These are phyloP conservation scores for Pristiophorus japonicus DNA, from an alignment of 2,113 vertebrate genomes.

Conservation along the genomic window DNA sequence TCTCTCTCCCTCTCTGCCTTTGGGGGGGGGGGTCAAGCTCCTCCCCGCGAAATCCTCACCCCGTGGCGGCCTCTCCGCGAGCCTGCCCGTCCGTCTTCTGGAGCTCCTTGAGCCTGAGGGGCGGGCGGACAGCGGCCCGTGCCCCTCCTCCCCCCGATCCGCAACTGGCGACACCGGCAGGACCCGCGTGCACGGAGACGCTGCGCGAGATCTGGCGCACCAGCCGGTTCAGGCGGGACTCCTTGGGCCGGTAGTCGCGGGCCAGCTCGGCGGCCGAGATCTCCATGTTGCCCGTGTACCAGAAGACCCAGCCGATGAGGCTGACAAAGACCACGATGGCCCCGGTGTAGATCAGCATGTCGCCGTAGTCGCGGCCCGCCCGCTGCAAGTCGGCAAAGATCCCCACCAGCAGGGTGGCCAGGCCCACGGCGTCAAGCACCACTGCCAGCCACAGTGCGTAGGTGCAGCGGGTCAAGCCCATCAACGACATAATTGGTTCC, in stretches of 20 bases:
- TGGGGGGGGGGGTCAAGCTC: too few relatives aligned
- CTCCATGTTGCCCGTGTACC: conserved; percentile 87
- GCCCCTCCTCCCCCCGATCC: too few relatives aligned
- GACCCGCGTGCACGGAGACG: not conserved
- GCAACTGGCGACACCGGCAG: too few relatives aligned
- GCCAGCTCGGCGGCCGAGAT: conserved; percentile 55
- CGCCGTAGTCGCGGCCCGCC: conserved; percentile 70
- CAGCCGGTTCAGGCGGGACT: conserved; percentile 42
- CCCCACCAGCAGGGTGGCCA: conserved; percentile 63
- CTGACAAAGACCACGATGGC: conserved; percentile 72
- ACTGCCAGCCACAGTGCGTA: conserved; percentile 69
- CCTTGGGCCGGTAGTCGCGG: conserved; percentile 52
- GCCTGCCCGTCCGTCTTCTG: too few relatives aligned
- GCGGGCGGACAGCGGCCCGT: too few relatives aligned
- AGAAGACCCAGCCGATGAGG: conserved; percentile 77
- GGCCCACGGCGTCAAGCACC: conserved; percentile 69
- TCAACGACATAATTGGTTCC: conserved; percentile 46
- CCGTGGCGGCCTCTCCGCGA: too few relatives aligned
- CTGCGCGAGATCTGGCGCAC: not conserved
- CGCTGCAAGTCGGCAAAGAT: conserved; percentile 72
- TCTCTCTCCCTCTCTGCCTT: too few relatives aligned
- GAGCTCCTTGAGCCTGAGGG: too few relatives aligned
- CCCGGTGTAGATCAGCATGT: conserved; percentile 75
- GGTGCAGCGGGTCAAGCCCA: conserved; percentile 70
- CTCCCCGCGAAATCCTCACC: too few relatives aligned